These are phyloP conservation scores for Drosophila biarmipes DNA, from an alignment of 1,140 invertebrate genomes.

Conservation along the genomic window DNA sequence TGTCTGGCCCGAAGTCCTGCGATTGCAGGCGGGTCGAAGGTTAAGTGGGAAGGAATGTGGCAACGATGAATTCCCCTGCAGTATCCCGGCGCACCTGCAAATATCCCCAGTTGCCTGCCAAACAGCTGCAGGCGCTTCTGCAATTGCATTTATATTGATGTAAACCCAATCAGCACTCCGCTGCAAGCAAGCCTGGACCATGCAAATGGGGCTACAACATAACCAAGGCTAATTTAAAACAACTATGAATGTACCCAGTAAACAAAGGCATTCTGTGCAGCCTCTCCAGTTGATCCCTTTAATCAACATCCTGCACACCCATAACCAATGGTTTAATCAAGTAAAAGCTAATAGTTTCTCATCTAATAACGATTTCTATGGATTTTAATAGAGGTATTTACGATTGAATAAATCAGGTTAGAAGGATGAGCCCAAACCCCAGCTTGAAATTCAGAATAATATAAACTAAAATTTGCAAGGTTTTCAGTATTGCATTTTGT, in stretches of 20 bases:
- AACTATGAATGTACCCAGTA: not conserved
- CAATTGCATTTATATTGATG: not conserved
- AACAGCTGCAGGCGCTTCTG: not conserved
- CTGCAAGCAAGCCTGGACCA: not conserved
- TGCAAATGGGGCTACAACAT: not conserved
- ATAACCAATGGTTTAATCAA: slow-evolving; percentile 1
- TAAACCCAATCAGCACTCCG: not conserved
- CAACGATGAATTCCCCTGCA: slow-evolving; percentile 1
- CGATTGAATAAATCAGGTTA: slow-evolving; percentile 7
- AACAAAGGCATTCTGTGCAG: no score
- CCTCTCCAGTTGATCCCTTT: no score
- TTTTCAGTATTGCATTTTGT: not conserved
- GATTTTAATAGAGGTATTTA: slow-evolving; percentile 7
- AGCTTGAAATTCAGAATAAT: not conserved
- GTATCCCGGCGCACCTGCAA: not conserved
- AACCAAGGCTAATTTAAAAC: not conserved
- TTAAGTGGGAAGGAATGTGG: slow-evolving; percentile 11
- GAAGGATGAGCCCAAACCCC: not conserved
- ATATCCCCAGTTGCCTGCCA: not conserved
- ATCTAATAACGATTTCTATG: not conserved
- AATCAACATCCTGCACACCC: not conserved
- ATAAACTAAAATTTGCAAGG: no score
- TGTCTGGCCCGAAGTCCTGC: slow-evolving; percentile 2
- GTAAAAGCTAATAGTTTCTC: not conserved
- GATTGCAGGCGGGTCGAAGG: slow-evolving; percentile 11